These are phyloP conservation scores for Ischnura elegans DNA, from an alignment of 2,888 invertebrate genomes.

Conservation along the genomic window DNA sequence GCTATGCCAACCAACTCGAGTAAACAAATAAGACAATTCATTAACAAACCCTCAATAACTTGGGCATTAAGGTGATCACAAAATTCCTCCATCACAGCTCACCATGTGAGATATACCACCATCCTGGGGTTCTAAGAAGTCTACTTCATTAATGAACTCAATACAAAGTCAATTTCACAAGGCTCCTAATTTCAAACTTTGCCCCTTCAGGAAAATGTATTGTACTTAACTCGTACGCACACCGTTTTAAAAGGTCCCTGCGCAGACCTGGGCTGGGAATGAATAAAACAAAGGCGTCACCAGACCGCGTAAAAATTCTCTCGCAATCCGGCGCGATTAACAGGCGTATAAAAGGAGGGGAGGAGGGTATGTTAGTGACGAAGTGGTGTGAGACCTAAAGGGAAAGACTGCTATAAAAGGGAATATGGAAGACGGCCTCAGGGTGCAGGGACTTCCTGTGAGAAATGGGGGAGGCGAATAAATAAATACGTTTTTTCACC, in stretches of 20 bases:
- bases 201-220: not conserved
- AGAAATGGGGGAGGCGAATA: not conserved
- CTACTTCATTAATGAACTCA: not conserved
- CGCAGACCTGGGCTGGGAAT: not conserved
- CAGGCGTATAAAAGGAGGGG: constrained; percentile 1
- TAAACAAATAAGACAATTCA: no score
- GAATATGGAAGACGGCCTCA: not conserved
- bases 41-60: no score
- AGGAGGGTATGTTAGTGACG: not conserved
- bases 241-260: constrained; percentile 7
- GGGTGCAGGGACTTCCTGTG: not conserved
- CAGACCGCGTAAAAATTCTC: constrained; percentile 15
- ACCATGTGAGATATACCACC: not conserved
- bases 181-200: constrained; percentile 3
- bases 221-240: constrained; percentile 15
- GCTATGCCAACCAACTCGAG: no score
- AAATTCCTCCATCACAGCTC: not conserved
- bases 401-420: no score
- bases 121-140: not conserved
- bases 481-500: constrained; percentile 18
- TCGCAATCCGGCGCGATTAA: constrained; percentile 6
- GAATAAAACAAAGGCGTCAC: not conserved
- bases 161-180: not conserved
- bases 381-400: not conserved
- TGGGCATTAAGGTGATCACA: no score